Conservation (phyloP, 1,140 invertebrate species). For the Parapsyche elsis region DNA sequence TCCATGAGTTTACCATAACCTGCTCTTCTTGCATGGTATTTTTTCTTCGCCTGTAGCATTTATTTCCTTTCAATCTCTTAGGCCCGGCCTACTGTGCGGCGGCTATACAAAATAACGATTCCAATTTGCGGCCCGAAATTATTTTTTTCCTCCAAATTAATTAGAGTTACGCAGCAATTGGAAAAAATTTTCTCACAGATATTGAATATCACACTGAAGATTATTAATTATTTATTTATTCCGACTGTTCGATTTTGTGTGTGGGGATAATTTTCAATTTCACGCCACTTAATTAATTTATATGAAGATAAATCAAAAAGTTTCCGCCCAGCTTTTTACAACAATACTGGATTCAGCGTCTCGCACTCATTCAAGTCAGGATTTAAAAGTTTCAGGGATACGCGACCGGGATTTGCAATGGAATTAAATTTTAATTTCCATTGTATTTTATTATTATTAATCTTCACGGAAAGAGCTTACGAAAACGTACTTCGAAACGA, state of each 20-base stretch:
- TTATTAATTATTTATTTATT: background rate
- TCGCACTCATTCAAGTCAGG: constrained; percentile 19
- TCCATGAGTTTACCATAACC: no score
- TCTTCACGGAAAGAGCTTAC: background rate
- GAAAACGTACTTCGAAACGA: background rate
- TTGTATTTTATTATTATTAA: constrained; percentile 22
- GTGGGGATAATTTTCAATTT: constrained; percentile 36
- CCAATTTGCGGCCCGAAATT: background rate
- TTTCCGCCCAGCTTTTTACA: constrained; percentile 34
- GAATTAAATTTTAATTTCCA: background rate
- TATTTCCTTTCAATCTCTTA: no score
- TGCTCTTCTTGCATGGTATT: no score
- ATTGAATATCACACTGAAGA: background rate
- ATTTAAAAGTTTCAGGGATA: constrained; percentile 33
- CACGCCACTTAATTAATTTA: constrained; percentile 46
- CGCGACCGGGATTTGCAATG: background rate
- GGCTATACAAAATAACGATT: constrained; percentile 8
- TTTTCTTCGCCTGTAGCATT: no score
- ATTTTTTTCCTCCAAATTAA: constrained; percentile 6
- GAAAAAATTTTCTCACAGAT: background rate
- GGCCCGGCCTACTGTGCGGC: no score
- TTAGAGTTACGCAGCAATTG: background rate
- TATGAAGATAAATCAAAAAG: constrained; percentile 47
- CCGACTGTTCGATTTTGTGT: constrained; percentile 6
- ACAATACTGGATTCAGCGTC: constrained; percentile 36